These are phyloP conservation scores for Pocillopora meandrina DNA, from an alignment of 92 coral and sea anemone genomes.

Conservation along the genomic window DNA sequence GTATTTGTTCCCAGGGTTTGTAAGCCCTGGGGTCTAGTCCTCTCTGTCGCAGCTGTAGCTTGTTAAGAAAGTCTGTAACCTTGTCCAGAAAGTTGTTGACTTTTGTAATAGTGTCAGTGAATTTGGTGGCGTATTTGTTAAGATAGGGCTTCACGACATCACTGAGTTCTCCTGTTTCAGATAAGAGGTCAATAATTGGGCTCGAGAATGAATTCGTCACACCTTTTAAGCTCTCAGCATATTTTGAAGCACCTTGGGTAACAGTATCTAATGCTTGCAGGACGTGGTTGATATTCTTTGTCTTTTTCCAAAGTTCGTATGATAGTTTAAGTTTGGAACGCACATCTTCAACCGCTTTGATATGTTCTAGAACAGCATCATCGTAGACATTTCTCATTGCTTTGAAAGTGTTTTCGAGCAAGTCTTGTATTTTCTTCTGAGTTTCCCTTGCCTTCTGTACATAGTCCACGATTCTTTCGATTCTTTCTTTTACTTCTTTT, in stretches of 20 bases:
- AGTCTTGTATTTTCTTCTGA: slow-evolving; percentile 67
- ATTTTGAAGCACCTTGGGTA: slow-evolving; percentile 70
- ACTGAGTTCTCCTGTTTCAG: slow-evolving; percentile 82
- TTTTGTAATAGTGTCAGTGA: slow-evolving; percentile 60
- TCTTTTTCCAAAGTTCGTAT: slow-evolving; percentile 69
- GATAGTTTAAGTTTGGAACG: slow-evolving; percentile 70
- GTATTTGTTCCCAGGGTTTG: slow-evolving; percentile 71
- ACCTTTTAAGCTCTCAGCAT: slow-evolving; percentile 64
- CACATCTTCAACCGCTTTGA: slow-evolving; percentile 68
- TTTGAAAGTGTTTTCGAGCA: slow-evolving; percentile 75
- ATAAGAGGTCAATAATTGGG: slow-evolving; percentile 77
- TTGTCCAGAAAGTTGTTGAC: slow-evolving; percentile 74
- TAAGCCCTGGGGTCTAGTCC: slow-evolving; percentile 77
- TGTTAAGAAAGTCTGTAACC: slow-evolving; percentile 77
- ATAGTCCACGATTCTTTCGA: slow-evolving; percentile 67
- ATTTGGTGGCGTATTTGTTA: slow-evolving; percentile 59
- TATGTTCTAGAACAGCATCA: slow-evolving; percentile 70
- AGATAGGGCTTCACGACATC: slow-evolving; percentile 76
- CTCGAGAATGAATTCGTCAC: slow-evolving; percentile 70
- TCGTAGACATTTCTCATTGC: slow-evolving; percentile 78
- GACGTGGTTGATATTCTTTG: slow-evolving; percentile 71
- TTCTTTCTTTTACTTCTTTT: slow-evolving; percentile 44
- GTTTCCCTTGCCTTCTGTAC: slow-evolving; percentile 63
- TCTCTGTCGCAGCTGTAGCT: slow-evolving; percentile 89
- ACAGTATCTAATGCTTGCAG: slow-evolving; percentile 77